Evolutionary conservation across 2,888 invertebrate genomes (phyloP), one percentile per base, ranked within the genome.

Genomic region (Polyommatus icarus): DNA sequence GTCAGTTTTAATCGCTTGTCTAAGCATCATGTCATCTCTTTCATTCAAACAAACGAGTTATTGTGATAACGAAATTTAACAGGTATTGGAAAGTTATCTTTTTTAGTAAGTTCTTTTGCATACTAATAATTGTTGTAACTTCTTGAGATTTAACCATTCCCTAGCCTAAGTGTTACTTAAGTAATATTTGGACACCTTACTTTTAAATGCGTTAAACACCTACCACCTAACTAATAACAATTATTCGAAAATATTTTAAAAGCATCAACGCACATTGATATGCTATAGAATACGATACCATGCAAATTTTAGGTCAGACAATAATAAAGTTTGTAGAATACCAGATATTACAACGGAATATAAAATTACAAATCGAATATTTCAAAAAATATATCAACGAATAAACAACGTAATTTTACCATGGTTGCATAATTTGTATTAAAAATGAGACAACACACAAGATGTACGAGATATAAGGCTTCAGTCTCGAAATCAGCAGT

Each of bases 161-260:
- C 24, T 20, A 10, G n/a, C 24, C 24, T 61, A 3, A 24, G 7
- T 36, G 24, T 46, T 46, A 12, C 61, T 61, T 61, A 24, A 24
- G 24, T 72, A 36, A 72, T 72, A 72, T 72, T 36, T 20, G 36
- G 20, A 72, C 20, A 40, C 36, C 72, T n/a, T 40, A 32, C 54
- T 50, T 71, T 76, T 78, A 78, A 78, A 78, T 78, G 78, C 81
- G 79, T 78, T 79, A 77, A 79, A 80, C 80, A 78, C 61, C 79
- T 80, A 76, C 78, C 79, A 81, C 78, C 78, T 80, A 82, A 78
- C 78, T 79, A 79, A 81, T 81, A 83, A 81, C 79, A 81, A 79
- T 80, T 79, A 82, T 79, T 82, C 79, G 79, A 82, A 78, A 79
- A 76, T 80, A 79, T 78, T 80, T 72, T 76, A 77, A 57, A 77